Evolutionary conservation across 2,888 invertebrate species (phyloP), one percentile per base, ranked within the genome.

Genomic region (Caenorhabditis imperialis): DNA sequence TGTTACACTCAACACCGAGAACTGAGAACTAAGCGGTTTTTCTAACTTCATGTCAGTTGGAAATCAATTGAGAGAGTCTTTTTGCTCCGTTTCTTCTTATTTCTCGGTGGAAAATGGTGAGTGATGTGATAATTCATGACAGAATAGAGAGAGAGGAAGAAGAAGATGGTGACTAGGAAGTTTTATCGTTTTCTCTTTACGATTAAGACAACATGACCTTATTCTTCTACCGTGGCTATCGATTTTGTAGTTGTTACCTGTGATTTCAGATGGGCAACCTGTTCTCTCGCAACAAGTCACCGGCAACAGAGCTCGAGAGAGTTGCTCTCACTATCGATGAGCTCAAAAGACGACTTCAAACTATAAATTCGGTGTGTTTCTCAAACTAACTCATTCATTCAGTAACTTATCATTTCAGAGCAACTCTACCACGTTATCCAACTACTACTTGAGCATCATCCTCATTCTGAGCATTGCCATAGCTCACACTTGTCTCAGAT

Each of bases 281-380:
- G 1, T 44, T 75, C 30, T 63, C 75, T n/a, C 51, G 69, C 16
- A 53, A 37, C 45, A 62, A 48, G 30, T 62, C 69, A 14, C 75
- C 75, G 14, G 69, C 75, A 12, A 75, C 75, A 0, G 75, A 69
- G 51, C 45, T 75, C 10, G 69, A 75, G 48, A 54, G 65, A 37
- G 65, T 75, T n/a, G 67, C 67, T 42, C 51, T 74, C 12, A 25
- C 62, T 1, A 74, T 74, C 14, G 74, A 60, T 1, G 74, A 74
- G 10, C 38, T 67, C 33, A 67, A 57, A 23, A 25, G 38, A n/a
- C 25, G 60, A 55, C 54, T 73, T 16, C 65, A 60, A 22, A 61
- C 48, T 2, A 55, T 73, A 0, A 58, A 54, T n/a, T 22, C 61
- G 3, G 73, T 67, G n/a, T 48, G 47, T 44, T 38, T 42, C 30